Evolutionary conservation across 2,888 invertebrate genomes (phyloP), one percentile per base, ranked within the genome.

Genomic region (Carcina quercana): DNA sequence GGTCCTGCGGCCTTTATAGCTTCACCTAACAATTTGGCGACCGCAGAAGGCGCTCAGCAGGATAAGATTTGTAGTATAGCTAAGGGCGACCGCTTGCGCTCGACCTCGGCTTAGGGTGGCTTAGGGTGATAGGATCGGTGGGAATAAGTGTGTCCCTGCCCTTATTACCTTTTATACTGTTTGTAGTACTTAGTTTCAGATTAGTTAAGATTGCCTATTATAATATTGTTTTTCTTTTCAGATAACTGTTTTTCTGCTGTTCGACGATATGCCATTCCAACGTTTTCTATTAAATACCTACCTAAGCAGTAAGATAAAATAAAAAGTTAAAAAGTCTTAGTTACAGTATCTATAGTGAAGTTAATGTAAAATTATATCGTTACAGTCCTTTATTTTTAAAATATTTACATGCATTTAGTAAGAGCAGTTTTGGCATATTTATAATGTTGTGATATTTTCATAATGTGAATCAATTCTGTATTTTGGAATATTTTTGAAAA

Each of bases 401-500:
- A 64, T 67, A 71, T 78, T 68, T 78, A 74, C 75, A 69, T 66
- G 67, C 70, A 72, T 75, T 75, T 73, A 39, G 24, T 35, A 72
- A 75, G n/a, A n/a, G 69, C 55, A 59, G 47, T 72, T 75, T 75
- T 76, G 76, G 75, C 69, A 63, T 71, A 73, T 79, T 75, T 79
- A 68, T 45, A 39, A 75, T 73, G 64, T 70, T 67, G 68, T 75
- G 64, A 72, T 78, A 73, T 78, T 76, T 69, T 72, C 71, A 68
- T 76, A 71, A 68, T 73, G 74, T 74, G 68, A 70, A 69, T 76
- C 66, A 73, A 69, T 62, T 58, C 68, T 74, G 73, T 73, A 70
- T 70, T 71, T 72, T 76, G 63, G 68, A 69, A 68, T 64, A 63
- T 73, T 69, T 82, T 76, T 68, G 61, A 71, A 66, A 65, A 64